Base-by-base conservation (phyloP, 2,113 vertebrate genomes). In the Neogobius melanostomus region DNA sequence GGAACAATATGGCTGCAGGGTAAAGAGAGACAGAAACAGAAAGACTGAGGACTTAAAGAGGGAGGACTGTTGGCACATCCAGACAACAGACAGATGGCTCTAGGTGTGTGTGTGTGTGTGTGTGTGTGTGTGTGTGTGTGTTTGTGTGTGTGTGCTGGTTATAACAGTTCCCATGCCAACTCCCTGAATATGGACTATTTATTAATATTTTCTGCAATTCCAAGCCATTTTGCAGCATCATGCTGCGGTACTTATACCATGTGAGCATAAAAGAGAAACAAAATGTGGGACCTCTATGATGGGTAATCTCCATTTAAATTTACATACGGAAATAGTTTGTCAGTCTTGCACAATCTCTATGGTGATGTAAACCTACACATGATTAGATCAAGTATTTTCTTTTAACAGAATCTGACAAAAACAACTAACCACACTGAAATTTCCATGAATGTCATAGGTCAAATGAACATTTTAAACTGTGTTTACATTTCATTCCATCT, bases 81-180 rank as follows among this genome's bases (percentile, higher is more conserved):
- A 11, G 51, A 47, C 16, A 44, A 42, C 45, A 52, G 56, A 76
- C 82, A 88, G 84, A 88, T 88, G 87, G 87, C 72, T 74, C 64
- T 68, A 72, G 62, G 74, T 86, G 77, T 79, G 69, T 51, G 51
- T 17, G 59, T 14, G 21, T 21, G 21, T 21, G 21, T 21, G 69
- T 51, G 51, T 17, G 59, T 14, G 21, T 21, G 21, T 21, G 21
- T 21, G 21, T 2, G 21, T 2, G 21, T 21, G 74, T 86, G 77
- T 79, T 63, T 51, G 51, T 36, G 59, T 14, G 16, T 57, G 28
- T 52, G 57, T 57, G 21, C 3, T 36, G 6, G 71, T 4, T 1
- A 21, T 11, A 8, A 16, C 1, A 6, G 56, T 71, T 71, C 43
- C 46, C 49, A 4, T 44, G 62, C 63, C 79, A 81, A 44, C 17